phyloP scores from a whole-genome alignment of 2,888 invertebrate genomes.

The Gymnoscelis rufifasciata region DNA sequence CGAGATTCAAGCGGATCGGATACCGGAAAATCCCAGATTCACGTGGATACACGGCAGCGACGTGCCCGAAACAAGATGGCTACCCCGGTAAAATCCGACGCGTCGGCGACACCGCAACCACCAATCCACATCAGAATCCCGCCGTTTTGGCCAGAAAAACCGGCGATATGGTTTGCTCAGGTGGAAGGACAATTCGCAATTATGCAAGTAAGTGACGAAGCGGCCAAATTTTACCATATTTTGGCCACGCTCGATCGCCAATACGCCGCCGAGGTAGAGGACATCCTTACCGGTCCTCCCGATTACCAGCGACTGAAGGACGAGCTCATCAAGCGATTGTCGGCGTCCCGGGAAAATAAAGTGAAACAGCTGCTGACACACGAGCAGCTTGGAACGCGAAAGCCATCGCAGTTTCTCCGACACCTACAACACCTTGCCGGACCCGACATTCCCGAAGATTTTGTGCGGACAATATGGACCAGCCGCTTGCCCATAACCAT shows the following conservation, averaged over 20 bases:
- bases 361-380: slow-evolving; percentile 19
- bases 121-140: too few species aligned
- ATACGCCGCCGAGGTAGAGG: slow-evolving; percentile 9
- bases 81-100: too few species aligned
- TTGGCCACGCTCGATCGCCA: not conserved
- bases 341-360: slow-evolving; percentile 3
- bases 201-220: not conserved
- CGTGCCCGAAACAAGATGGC: too few species aligned
- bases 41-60: too few species aligned
- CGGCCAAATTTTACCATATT: slow-evolving; percentile 2
- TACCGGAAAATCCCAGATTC: too few species aligned
- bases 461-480: slow-evolving; percentile 18
- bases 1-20: too few species aligned
- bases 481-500: slow-evolving; percentile 6
- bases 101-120: too few species aligned
- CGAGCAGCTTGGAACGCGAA: slow-evolving; percentile 25
- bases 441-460: slow-evolving; percentile 15
- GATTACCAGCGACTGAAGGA: not conserved
- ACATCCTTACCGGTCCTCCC: slow-evolving; percentile 1
- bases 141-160: slow-evolving; percentile 2
- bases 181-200: slow-evolving; percentile 5
- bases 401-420: slow-evolving; percentile 23
- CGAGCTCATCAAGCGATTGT: slow-evolving; percentile 6
- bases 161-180: slow-evolving; percentile 7
- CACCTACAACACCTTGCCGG: slow-evolving; percentile 24